These are phyloP conservation scores for Eurosta solidaginis DNA, from an alignment of 1,140 invertebrate genomes.

Conservation along the genomic window DNA sequence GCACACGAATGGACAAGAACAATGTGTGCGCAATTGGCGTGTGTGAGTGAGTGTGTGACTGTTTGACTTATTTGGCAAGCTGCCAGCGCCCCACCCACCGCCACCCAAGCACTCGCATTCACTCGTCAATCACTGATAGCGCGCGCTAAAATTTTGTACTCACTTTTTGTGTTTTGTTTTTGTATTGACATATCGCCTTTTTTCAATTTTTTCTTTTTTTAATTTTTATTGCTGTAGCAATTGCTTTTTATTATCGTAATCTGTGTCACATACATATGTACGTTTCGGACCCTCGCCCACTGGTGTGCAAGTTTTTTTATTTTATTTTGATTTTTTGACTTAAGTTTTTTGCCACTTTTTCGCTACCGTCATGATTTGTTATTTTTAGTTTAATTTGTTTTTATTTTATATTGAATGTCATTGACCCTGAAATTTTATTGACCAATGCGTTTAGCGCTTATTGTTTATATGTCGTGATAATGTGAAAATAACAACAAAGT, in stretches of 20 bases:
- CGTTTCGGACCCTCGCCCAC: background rate
- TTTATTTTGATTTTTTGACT: background rate
- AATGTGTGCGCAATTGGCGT: background rate
- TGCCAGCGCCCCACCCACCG: conserved; percentile 6
- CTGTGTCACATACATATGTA: conserved; percentile 14
- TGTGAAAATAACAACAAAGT: conserved; percentile 4
- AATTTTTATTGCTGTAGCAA: background rate
- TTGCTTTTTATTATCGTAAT: conserved; percentile 9
- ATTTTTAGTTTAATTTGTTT: background rate
- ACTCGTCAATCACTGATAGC: background rate
- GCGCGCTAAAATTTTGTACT: background rate
- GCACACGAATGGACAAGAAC: background rate
- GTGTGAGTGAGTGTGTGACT: background rate
- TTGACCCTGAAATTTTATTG: conserved; percentile 25
- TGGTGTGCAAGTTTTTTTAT: background rate
- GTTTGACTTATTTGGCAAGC: conserved; percentile 16
- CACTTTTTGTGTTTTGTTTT: background rate
- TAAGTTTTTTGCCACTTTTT: background rate
- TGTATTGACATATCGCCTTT: no score
- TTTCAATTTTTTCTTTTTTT: background rate
- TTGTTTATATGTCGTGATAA: background rate
- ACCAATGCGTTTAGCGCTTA: background rate
- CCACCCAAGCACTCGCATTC: background rate
- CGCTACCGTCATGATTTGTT: background rate
- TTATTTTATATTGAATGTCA: background rate